Evolutionary conservation across 1,140 invertebrate genomes (phyloP).

Genomic region (Notospermus geniculatus): DNA sequence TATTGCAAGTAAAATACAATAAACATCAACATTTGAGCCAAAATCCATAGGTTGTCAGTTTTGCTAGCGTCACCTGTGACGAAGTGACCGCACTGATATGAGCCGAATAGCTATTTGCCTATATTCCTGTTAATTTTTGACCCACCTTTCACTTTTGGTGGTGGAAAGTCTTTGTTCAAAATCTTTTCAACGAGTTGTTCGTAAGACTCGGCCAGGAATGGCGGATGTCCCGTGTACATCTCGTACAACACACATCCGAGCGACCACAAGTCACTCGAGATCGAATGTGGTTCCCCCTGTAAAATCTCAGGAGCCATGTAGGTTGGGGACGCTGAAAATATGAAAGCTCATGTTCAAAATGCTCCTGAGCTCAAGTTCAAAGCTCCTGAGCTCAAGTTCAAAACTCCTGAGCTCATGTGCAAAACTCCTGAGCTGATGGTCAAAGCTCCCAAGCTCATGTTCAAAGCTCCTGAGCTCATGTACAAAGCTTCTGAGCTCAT

Average conservation of each 20-base stretch:
- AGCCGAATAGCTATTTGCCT: too few species aligned
- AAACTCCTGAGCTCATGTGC: background rate
- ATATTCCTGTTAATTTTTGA: too few species aligned
- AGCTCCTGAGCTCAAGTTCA: background rate
- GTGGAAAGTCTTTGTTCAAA: slow-evolving; percentile 45
- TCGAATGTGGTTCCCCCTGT: slow-evolving; percentile 39
- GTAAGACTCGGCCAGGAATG: slow-evolving; percentile 49
- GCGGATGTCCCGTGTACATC: slow-evolving; percentile 55
- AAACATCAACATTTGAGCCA: too few species aligned
- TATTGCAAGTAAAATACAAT: too few species aligned
- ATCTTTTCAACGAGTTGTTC: slow-evolving; percentile 51
- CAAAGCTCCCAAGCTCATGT: background rate
- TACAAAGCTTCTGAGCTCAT: background rate
- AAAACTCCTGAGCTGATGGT: background rate
- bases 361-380: background rate
- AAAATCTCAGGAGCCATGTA: slow-evolving; percentile 55
- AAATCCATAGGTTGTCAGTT: too few species aligned
- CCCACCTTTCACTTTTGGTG: slow-evolving; percentile 54
- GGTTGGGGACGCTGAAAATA: slow-evolving; percentile 38
- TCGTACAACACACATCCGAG: slow-evolving; percentile 55
- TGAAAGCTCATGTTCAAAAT: background rate
- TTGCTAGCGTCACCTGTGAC: too few species aligned
- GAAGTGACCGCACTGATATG: too few species aligned
- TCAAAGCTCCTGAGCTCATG: background rate
- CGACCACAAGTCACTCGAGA: slow-evolving; percentile 53